Conservation (phyloP, 1,140 invertebrate genomes). For the Drosophila bocqueti region DNA sequence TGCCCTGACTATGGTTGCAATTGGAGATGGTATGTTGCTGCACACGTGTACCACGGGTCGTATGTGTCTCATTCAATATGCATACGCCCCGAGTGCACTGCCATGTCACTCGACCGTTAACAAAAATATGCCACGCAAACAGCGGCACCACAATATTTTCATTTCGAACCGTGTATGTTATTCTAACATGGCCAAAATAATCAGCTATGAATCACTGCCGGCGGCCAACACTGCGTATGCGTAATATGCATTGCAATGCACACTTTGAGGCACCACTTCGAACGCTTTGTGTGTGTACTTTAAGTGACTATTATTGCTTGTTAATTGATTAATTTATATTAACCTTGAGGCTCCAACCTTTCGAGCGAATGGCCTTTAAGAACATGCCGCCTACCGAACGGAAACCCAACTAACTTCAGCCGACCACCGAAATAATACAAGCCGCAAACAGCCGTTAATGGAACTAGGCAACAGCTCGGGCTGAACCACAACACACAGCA, state of each 20-base stretch:
- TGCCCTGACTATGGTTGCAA: constrained; percentile 27
- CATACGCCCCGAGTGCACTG: constrained; percentile 30
- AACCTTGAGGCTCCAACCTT: constrained; percentile 62
- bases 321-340: constrained; percentile 38
- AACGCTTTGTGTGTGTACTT: not conserved
- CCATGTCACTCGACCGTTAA: constrained; percentile 55
- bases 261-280: not conserved
- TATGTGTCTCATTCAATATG: constrained; percentile 48
- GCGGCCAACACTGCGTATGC: constrained; percentile 26
- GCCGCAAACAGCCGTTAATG: constrained; percentile 18
- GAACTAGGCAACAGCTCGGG: constrained; percentile 59
- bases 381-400: constrained; percentile 65
- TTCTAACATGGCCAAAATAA: constrained; percentile 19
- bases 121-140: constrained; percentile 27
- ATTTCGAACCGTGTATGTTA: constrained; percentile 2
- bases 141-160: constrained; percentile 19
- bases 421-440: constrained; percentile 7
- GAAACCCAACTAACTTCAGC: constrained; percentile 62
- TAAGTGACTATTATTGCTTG: constrained; percentile 15
- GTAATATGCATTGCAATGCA: constrained; percentile 16
- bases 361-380: constrained; percentile 56
- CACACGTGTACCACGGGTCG: not conserved
- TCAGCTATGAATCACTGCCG: constrained; percentile 19
- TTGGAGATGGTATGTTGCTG: not conserved
- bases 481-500: constrained; percentile 58